These are phyloP conservation scores for Pemphigus obesinymphae DNA, from an alignment of 1,140 invertebrate genomes.

Conservation along the genomic window DNA sequence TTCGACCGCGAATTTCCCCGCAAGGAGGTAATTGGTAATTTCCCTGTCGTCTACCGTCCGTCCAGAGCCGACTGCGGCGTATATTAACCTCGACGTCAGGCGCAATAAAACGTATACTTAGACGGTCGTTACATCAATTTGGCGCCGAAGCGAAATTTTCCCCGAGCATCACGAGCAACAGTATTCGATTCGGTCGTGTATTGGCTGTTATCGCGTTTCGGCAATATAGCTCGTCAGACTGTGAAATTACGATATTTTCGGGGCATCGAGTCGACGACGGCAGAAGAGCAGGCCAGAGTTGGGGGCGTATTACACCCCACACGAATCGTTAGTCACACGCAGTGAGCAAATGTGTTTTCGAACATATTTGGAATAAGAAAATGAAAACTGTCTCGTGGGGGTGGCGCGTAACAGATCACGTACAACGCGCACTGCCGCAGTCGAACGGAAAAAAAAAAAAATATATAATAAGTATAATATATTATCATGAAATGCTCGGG, in stretches of 20 bases:
- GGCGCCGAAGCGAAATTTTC: slow-evolving; percentile 1
- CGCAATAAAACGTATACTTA: no score
- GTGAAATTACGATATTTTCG: slow-evolving; percentile 28
- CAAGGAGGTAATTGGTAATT: no score
- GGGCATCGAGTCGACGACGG: neutral
- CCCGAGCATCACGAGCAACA: neutral
- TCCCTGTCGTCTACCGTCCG: no score
- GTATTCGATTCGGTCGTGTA: neutral
- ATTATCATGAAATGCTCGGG: no score
- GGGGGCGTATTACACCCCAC: neutral
- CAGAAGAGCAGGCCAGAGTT: no score
- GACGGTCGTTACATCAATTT: no score
- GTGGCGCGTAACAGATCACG: neutral
- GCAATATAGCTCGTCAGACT: slow-evolving; percentile 24
- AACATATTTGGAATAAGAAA: slow-evolving; percentile 27
- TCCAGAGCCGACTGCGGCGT: no score
- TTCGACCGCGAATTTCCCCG: no score
- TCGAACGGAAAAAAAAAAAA: neutral
- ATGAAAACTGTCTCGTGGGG: neutral
- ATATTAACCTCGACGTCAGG: no score
- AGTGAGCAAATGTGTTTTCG: slow-evolving; percentile 24
- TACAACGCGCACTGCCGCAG: neutral
- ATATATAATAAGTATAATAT: no score
- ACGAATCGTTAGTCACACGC: slow-evolving; percentile 30
- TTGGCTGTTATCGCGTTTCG: neutral